These are phyloP conservation scores for Penaeus indicus DNA, from an alignment of 1,140 invertebrate species.

Conservation along the genomic window DNA sequence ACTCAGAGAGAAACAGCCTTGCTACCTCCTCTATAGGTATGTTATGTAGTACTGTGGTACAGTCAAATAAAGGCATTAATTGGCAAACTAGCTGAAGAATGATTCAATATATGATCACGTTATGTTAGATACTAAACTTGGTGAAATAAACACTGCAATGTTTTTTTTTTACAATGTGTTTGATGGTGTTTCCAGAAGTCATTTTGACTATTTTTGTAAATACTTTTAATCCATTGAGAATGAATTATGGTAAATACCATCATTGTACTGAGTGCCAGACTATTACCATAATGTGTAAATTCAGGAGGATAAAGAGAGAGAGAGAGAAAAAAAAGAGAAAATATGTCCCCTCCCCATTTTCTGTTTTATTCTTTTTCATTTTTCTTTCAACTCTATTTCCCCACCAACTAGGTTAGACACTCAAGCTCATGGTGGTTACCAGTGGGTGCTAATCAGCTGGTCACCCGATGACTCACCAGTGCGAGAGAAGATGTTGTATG, in stretches of 20 bases:
- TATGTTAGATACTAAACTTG: not conserved
- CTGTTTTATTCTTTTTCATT: too few species aligned
- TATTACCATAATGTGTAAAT: too few species aligned
- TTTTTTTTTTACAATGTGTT: not conserved
- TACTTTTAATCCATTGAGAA: too few species aligned
- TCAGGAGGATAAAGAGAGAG: too few species aligned
- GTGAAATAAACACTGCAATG: too few species aligned
- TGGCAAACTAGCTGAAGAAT: too few species aligned
- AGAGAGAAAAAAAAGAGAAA: too few species aligned
- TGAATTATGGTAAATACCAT: too few species aligned
- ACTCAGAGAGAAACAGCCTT: constrained; percentile 89
- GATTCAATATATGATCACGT: not conserved
- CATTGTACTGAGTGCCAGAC: too few species aligned
- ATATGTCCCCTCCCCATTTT: too few species aligned
- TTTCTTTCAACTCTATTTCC: constrained; percentile 11
- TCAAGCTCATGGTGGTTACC: constrained; percentile 82
- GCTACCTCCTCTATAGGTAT: constrained; percentile 90
- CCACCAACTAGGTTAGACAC: constrained; percentile 79
- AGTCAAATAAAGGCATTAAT: not conserved
- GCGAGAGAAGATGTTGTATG: constrained; percentile 98
- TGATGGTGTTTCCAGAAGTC: not conserved
- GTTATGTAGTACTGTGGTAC: constrained; percentile 8
- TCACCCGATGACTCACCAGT: constrained; percentile 91
- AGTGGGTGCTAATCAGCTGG: constrained; percentile 97
- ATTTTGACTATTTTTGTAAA: too few species aligned